These are phyloP conservation scores for Patella pellucida DNA, from an alignment of 2,888 invertebrate species.

Conservation along the genomic window DNA sequence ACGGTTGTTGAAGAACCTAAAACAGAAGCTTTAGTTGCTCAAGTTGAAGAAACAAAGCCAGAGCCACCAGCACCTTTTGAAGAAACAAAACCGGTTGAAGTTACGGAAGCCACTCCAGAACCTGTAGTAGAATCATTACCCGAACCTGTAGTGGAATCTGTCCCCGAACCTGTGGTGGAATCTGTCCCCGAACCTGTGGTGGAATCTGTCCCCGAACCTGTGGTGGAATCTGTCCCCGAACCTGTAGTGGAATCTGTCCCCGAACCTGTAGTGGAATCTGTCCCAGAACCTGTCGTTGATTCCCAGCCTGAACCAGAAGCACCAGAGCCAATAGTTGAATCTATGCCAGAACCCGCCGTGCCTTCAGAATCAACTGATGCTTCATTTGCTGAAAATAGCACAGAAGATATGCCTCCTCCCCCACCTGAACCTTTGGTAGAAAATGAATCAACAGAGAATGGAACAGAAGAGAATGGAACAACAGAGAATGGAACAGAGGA, in stretches of 20 bases:
- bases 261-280: constrained; percentile 12
- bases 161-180: no score
- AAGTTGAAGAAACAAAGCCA: constrained; percentile 15
- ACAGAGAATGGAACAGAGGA: neutral
- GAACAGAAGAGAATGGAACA: neutral
- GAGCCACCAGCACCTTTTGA: constrained; percentile 19
- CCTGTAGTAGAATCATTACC: neutral
- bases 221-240: constrained; percentile 10
- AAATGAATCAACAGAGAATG: neutral
- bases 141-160: no score
- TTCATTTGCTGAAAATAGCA: constrained; percentile 14
- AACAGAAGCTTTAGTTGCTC: constrained; percentile 28
- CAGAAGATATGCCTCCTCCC: neutral
- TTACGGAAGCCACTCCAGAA: constrained; percentile 10
- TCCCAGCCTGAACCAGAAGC: constrained; percentile 14
- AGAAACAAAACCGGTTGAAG: neutral
- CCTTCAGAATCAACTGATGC: constrained; percentile 14
- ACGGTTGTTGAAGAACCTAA: constrained; percentile 26
- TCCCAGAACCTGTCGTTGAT: constrained; percentile 13
- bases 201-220: neutral
- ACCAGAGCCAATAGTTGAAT: constrained; percentile 11
- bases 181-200: neutral
- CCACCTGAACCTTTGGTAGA: constrained; percentile 11
- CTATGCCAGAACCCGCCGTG: constrained; percentile 11
- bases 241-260: constrained; percentile 18